Conservation (phyloP, 2,113 vertebrate species). For the Ahaetulla prasina region DNA sequence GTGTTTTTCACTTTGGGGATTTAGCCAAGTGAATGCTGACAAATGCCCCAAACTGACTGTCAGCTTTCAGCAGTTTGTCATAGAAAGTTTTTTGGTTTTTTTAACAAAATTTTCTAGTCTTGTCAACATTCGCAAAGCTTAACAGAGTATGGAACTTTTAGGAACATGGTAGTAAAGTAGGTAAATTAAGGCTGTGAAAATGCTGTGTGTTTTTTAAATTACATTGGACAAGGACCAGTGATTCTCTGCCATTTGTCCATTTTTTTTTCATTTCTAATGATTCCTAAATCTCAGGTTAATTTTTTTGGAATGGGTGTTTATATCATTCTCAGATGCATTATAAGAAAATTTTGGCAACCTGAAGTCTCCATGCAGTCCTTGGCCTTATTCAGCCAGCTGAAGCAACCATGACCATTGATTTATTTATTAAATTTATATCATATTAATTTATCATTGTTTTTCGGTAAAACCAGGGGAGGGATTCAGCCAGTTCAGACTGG, state of each 20-base stretch:
- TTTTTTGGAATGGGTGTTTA: background rate
- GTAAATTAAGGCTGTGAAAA: background rate
- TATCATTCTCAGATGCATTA: fast-evolving
- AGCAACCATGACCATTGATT: background rate
- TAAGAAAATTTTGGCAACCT: background rate
- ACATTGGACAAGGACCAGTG: background rate
- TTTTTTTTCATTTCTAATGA: background rate
- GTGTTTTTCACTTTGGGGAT: background rate
- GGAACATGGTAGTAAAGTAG: background rate
- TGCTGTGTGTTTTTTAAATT: background rate
- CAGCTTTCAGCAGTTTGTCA: background rate
- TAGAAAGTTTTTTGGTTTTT: background rate
- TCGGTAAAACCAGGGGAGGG: too few relatives aligned
- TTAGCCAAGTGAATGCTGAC: background rate
- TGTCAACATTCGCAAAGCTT: background rate
- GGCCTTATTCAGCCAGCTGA: background rate
- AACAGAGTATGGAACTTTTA: background rate
- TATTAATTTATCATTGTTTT: background rate
- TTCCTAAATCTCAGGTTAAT: background rate
- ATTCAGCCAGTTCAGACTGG: too few relatives aligned
- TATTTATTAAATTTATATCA: background rate
- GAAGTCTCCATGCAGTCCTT: background rate
- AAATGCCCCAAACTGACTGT: background rate
- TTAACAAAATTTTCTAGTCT: background rate
- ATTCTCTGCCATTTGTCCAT: background rate